A percentile compares a stretch with the other conserved stretches of the same genome.
Conservation (phyloP, 1,140 invertebrate species). For the Drosophila obscura region DNA sequence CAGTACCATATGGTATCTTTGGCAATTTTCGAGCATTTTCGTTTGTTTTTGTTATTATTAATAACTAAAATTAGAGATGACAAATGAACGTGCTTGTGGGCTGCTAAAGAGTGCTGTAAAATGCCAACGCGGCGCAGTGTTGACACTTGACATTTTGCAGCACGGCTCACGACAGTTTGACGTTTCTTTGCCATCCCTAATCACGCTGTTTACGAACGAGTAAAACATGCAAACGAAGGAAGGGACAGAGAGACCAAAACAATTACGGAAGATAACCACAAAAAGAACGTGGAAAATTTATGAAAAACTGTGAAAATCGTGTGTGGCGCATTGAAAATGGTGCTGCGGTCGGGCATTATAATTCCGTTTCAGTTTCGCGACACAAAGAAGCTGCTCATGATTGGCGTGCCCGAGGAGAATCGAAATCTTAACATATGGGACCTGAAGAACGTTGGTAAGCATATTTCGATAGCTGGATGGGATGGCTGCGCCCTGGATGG, state of each 20-base stretch:
- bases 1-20: conserved; percentile 88
- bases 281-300: conserved; percentile 74
- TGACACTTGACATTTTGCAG: background rate
- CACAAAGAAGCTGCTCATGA: conserved; percentile 80
- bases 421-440: conserved; percentile 81
- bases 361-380: conserved; percentile 83
- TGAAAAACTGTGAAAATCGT: conserved; percentile 80
- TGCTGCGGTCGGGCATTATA: conserved; percentile 80
- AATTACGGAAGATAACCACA: conserved; percentile 75
- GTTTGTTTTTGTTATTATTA: conserved; percentile 2
- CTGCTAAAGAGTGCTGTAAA: no score
- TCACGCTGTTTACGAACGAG: conserved; percentile 70
- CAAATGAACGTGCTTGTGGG: background rate
- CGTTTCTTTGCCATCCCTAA: background rate
- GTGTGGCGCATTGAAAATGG: conserved; percentile 80
- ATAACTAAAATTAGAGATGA: background rate
- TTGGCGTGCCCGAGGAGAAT: conserved; percentile 79
- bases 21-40: conserved; percentile 88
- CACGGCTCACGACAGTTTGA: background rate
- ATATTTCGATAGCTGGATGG: background rate
- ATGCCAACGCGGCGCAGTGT: background rate
- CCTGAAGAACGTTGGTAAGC: conserved; percentile 81
- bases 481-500: background rate
- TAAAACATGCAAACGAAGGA: conserved; percentile 58
- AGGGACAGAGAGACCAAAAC: conserved; percentile 71